Percentiles rank a stretch among this genome's conserved stretches.
Evolutionary conservation across 2,797 vertebrate genomes (phyloP).

Genomic region (Coilia nasus): DNA sequence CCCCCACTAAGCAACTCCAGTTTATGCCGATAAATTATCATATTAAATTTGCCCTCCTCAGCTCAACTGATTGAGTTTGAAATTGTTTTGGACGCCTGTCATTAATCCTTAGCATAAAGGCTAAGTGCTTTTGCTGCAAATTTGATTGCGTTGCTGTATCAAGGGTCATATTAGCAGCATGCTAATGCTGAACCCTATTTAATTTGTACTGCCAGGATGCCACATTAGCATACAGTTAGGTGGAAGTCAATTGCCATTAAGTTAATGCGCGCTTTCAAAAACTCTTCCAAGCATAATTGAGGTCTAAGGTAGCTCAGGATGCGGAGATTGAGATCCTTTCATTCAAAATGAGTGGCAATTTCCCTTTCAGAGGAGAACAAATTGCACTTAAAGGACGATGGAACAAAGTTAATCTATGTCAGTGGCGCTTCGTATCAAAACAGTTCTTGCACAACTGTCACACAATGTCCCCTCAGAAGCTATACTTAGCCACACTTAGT

Average conservation of each 20-base stretch:
- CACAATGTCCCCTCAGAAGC: neutral
- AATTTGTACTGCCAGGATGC: slow-evolving; percentile 74
- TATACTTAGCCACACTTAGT: slow-evolving; percentile 37
- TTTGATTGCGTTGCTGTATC: slow-evolving; percentile 89
- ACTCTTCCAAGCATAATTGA: slow-evolving; percentile 75
- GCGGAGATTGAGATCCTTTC: slow-evolving; percentile 44
- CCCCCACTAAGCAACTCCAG: slow-evolving; percentile 92
- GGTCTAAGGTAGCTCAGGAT: slow-evolving; percentile 67
- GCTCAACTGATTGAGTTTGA: slow-evolving; percentile 99
- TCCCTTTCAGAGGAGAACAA: slow-evolving; percentile 42
- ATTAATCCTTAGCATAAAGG: slow-evolving; percentile 97
- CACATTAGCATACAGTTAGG: slow-evolving; percentile 71
- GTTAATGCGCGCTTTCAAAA: slow-evolving; percentile 67
- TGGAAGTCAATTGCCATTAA: slow-evolving; percentile 72
- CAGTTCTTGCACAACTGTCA: neutral
- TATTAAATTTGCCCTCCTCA: slow-evolving; percentile 99
- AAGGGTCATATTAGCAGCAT: slow-evolving; percentile 93
- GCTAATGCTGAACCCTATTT: slow-evolving; percentile 78
- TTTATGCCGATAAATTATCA: slow-evolving; percentile 98
- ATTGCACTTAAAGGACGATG: slow-evolving; percentile 34
- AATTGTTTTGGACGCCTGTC: slow-evolving; percentile 99
- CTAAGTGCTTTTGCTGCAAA: slow-evolving; percentile 91
- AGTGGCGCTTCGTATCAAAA: slow-evolving; percentile 44
- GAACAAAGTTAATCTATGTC: slow-evolving; percentile 44
- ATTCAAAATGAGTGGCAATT: slow-evolving; percentile 50